Evolutionary conservation across 2,797 vertebrate genomes (phyloP).

Genomic region (Bradypus variegatus): DNA sequence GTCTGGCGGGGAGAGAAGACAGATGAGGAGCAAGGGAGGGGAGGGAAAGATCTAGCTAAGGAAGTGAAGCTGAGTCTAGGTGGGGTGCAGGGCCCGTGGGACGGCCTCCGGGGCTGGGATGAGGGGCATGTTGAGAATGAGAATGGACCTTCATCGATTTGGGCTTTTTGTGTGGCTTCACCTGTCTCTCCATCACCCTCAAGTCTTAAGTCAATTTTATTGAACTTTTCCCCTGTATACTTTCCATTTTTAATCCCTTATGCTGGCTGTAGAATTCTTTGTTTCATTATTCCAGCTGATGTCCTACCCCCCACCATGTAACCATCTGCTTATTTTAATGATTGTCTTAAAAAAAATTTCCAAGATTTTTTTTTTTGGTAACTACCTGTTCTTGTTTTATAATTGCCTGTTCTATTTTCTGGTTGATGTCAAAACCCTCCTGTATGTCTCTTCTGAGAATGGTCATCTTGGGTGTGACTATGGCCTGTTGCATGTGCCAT

Average conservation of each 20-base stretch:
- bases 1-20: not conserved
- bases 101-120: too few species aligned
- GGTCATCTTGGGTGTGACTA: not conserved
- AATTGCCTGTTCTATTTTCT: too few species aligned
- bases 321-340: not conserved
- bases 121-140: accelerated
- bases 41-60: not conserved
- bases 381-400: not conserved
- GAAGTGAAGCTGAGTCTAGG: not conserved
- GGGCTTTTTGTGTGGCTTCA: not conserved
- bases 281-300: not conserved
- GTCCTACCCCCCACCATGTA: not conserved
- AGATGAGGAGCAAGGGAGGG: not conserved
- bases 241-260: not conserved
- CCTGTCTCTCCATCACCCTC: not conserved
- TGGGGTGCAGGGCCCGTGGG: not conserved
- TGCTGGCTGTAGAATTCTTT: not conserved
- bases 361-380: too few species aligned
- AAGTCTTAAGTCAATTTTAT: not conserved
- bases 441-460: not conserved
- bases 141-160: too few species aligned
- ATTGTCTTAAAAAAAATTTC: not conserved
- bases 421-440: accelerated
- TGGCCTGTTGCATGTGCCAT: accelerated
- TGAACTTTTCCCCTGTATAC: too few species aligned